These are phyloP conservation scores for Odontamblyopus lacepedii DNA, from an alignment of 2,797 vertebrate genomes.

Conservation along the genomic window DNA sequence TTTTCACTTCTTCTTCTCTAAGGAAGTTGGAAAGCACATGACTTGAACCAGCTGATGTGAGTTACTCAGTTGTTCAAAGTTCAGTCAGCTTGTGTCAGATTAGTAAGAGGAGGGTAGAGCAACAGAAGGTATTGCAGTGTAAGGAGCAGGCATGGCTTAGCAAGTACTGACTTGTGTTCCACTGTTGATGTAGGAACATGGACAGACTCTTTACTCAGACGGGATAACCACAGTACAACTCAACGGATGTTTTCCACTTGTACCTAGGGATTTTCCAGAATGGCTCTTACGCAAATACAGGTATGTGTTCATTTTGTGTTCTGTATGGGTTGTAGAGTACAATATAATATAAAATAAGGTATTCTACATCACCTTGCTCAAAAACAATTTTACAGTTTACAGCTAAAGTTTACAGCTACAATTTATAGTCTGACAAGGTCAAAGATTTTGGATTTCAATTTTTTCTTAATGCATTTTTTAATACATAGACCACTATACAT, in stretches of 20 bases:
- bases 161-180: conserved; percentile 52
- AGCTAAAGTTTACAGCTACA: too few species aligned
- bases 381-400: background rate
- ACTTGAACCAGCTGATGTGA: conserved; percentile 74
- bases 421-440: too few species aligned
- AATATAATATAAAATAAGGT: background rate
- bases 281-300: conserved; percentile 66
- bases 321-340: background rate
- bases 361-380: background rate
- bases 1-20: conserved; percentile 76
- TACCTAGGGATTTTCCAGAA: conserved; percentile 36
- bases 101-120: conserved; percentile 45
- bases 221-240: conserved; percentile 23
- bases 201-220: conserved; percentile 11
- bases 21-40: conserved; percentile 80
- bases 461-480: too few species aligned
- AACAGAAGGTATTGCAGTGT: conserved; percentile 23
- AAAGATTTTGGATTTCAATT: too few species aligned
- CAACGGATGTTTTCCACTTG: conserved; percentile 28
- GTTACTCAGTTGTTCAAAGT: conserved; percentile 74
- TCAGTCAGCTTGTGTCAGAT: conserved; percentile 67
- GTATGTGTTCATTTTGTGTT: conserved; percentile 48
- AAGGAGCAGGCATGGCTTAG: conserved; percentile 42
- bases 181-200: conserved; percentile 53
- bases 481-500: too few species aligned